These are phyloP conservation scores for Chelidonichthys spinosus DNA, from an alignment of 2,797 vertebrate species.

Conservation along the genomic window DNA sequence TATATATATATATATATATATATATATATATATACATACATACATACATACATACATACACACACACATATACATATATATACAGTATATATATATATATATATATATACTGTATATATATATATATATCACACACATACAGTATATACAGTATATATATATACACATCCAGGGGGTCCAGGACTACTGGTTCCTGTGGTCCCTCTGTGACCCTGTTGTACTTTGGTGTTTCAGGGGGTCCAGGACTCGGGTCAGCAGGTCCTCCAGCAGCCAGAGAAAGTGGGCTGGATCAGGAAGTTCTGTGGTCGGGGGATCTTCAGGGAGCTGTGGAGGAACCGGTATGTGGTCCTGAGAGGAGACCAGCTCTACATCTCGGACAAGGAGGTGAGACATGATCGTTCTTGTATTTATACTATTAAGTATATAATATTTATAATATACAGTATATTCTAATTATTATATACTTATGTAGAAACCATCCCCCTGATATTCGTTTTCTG, in stretches of 20 bases:
- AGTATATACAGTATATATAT: too few species aligned
- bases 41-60: too few species aligned
- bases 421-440: background rate
- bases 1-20: too few species aligned
- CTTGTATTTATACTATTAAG: too few species aligned
- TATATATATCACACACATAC: too few species aligned
- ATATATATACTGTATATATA: too few species aligned
- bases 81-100: too few species aligned
- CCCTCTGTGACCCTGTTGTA: background rate
- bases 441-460: background rate
- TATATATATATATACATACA: too few species aligned
- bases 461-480: too few species aligned
- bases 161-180: background rate
- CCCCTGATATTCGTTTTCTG: background rate
- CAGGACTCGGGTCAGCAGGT: slow-evolving; percentile 86
- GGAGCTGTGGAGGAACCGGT: slow-evolving; percentile 95
- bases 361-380: slow-evolving; percentile 93
- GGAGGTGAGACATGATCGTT: slow-evolving; percentile 84
- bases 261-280: slow-evolving; percentile 87
- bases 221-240: slow-evolving; percentile 79
- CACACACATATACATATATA: too few species aligned
- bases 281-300: slow-evolving; percentile 96
- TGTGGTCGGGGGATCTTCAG: slow-evolving; percentile 95
- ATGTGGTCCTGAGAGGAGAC: slow-evolving; percentile 91
- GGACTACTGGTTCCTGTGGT: background rate